These are phyloP conservation scores for Zootermopsis nevadensis DNA, from an alignment of 2,888 invertebrate genomes.

Conservation along the genomic window DNA sequence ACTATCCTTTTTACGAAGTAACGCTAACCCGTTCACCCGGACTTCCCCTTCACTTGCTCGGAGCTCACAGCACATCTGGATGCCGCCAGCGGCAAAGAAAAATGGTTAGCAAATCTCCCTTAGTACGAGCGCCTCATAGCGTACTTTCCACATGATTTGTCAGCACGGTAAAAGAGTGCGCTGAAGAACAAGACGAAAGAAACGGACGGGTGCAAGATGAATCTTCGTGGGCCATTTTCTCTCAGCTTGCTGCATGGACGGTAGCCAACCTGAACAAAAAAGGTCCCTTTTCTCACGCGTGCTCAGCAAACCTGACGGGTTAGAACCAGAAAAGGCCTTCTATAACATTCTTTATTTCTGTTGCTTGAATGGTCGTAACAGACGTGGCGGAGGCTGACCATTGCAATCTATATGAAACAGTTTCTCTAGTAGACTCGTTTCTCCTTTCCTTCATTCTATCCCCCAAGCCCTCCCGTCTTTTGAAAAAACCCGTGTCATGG, in stretches of 20 bases:
- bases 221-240: background rate
- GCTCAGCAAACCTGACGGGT: slow-evolving; percentile 24
- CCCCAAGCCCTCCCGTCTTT: background rate
- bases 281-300: background rate
- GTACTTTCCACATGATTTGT: slow-evolving; percentile 25
- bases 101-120: slow-evolving; percentile 24
- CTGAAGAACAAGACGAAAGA: background rate
- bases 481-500: background rate
- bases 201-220: background rate
- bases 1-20: background rate
- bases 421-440: background rate
- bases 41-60: background rate
- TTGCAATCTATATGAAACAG: slow-evolving; percentile 12
- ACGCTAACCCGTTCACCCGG: background rate
- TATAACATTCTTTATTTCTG: slow-evolving; percentile 15
- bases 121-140: background rate
- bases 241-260: background rate
- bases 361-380: background rate
- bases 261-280: slow-evolving; percentile 1
- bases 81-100: background rate
- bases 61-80: slow-evolving; percentile 20
- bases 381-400: background rate
- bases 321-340: background rate
- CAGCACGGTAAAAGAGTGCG: background rate
- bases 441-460: slow-evolving; percentile 17